Evolutionary conservation across 2,797 vertebrate species (phyloP), one percentile per base, ranked within the genome.

Genomic region (Hypotaenidia philippensis): DNA sequence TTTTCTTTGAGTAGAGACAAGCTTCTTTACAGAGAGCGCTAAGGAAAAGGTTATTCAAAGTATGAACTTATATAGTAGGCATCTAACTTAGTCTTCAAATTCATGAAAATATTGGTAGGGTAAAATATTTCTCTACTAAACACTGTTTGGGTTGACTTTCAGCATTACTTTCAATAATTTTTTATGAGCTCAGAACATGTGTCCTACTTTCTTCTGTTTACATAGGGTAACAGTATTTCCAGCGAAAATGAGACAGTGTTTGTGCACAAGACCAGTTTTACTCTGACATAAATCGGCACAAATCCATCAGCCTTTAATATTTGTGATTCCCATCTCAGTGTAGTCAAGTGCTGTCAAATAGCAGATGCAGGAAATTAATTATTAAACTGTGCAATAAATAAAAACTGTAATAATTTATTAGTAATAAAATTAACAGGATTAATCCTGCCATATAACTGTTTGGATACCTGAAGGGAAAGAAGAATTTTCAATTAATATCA

Each of bases 321-420:
- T 61, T 83, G 56, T 5, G 29, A 64, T 90, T 81, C 14, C 23
- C 4, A 36, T 90, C 44, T 77, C 18, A 40, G 6, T 57, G 29
- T 49, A 90, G 63, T 34, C 44, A 78, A 88, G 9, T 44, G n/a
- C 47, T 87, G 60, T 80, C 52, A 91, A 94, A 76, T 16, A 85
- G 32, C 84, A 94, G 84, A 95, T 87, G 76, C 23, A 11, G 19
- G 11, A 83, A 93, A 79, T 87, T 87, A 95, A 93, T 94, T 92
- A 92, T 87, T 95, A 71, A 95, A 74, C 36, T 57, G 44, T 92
- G 57, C 68, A 87, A 89, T 93, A 94, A 94, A 94, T 89, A 87
- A 93, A 89, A 49, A 1, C 34, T 29, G 32, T 32, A 82, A 10
- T 68, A 63, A 90, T 90, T 89, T 93, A 60, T 89, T 87, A 89